Evolutionary conservation across 2,797 vertebrate genomes (phyloP).

Genomic region (Myotis myotis): DNA sequence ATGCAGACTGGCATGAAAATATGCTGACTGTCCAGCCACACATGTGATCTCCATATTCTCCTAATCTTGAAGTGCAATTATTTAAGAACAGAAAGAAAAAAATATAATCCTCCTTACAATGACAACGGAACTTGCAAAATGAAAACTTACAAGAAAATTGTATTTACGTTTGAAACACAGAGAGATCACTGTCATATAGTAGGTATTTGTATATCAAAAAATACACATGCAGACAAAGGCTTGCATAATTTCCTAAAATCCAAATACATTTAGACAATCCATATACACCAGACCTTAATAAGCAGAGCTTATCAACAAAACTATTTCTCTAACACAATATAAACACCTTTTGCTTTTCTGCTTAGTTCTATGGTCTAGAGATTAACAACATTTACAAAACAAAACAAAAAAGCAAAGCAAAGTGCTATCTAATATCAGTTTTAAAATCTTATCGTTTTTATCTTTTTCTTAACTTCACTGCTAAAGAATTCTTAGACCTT

Average conservation of each 20-base stretch:
- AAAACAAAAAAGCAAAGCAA: constrained; percentile 4
- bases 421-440: neutral
- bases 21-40: neutral
- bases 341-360: neutral
- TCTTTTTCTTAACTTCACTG: neutral
- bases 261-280: neutral
- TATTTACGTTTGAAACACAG: constrained; percentile 3
- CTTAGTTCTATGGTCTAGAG: neutral
- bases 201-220: constrained; percentile 24
- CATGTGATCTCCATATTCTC: neutral
- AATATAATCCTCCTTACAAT: neutral
- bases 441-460: neutral
- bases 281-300: neutral
- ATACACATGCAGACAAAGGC: neutral
- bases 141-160: neutral
- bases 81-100: neutral
- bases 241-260: neutral
- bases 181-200: neutral
- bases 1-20: neutral
- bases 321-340: neutral
- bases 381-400: constrained; percentile 41
- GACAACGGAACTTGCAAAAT: neutral
- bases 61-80: neutral
- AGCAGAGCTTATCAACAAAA: neutral
- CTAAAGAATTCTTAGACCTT: constrained; percentile 46